phyloP scores from a whole-genome alignment of 2,888 invertebrate genomes.

The Papilio protenor region DNA sequence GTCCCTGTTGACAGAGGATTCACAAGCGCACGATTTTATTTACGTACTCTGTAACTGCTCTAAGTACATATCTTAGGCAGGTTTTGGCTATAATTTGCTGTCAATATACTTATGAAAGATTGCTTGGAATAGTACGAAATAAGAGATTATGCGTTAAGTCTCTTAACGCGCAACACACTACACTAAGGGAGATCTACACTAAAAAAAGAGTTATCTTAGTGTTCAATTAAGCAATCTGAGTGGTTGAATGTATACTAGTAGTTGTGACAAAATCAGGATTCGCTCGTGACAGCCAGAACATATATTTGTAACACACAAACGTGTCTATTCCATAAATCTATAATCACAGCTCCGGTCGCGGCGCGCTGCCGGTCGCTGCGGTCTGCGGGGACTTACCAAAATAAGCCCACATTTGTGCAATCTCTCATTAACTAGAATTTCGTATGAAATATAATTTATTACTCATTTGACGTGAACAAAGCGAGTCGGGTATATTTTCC shows the following conservation, averaged over 20 bases:
- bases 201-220: not conserved
- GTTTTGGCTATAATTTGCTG: not conserved
- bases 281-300: not conserved
- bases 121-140: not conserved
- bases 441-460: slow-evolving; percentile 7
- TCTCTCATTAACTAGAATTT: slow-evolving; percentile 20
- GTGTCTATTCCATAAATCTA: slow-evolving; percentile 23
- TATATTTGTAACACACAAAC: slow-evolving; percentile 15
- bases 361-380: slow-evolving; percentile 6
- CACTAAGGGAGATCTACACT: not conserved
- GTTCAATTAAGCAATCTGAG: not conserved
- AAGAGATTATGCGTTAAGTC: not conserved
- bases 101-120: not conserved
- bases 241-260: not conserved
- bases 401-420: slow-evolving; percentile 24
- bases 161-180: not conserved
- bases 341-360: slow-evolving; percentile 11
- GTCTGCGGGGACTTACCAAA: slow-evolving; percentile 19
- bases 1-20: no score
- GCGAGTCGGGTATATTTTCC: not conserved
- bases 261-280: not conserved
- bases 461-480: not conserved
- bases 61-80: not conserved
- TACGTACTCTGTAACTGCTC: not conserved
- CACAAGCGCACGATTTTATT: not conserved